Percentiles rank a stretch among this genome's conserved stretches.
These are phyloP conservation scores for Tachysurus fulvidraco DNA, from an alignment of 2,113 vertebrate species.

Conservation along the genomic window DNA sequence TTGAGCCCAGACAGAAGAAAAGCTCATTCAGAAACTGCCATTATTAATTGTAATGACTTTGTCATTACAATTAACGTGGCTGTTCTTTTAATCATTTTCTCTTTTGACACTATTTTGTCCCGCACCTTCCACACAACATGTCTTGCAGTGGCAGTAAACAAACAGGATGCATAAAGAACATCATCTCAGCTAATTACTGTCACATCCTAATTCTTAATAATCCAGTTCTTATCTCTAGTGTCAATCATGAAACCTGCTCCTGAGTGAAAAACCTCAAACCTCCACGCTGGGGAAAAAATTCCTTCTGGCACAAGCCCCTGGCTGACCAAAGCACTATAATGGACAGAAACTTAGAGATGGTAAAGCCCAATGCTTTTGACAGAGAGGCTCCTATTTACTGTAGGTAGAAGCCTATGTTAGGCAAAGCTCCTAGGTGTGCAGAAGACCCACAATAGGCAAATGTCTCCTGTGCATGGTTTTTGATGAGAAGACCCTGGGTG, in stretches of 20 bases:
- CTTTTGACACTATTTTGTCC: not conserved
- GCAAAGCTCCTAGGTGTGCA: not conserved
- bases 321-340: not conserved
- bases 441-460: too few species aligned
- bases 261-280: not conserved
- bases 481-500: not conserved
- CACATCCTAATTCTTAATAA: not conserved
- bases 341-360: not conserved
- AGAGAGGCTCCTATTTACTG: too few species aligned
- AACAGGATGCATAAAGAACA: not conserved
- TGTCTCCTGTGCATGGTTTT: not conserved
- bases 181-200: not conserved
- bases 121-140: slow-evolving; percentile 5
- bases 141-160: not conserved
- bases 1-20: not conserved
- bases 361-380: not conserved
- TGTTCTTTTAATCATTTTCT: not conserved
- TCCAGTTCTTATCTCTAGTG: not conserved
- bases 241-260: not conserved
- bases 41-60: not conserved
- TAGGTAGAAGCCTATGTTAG: not conserved
- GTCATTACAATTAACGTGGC: not conserved
- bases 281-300: not conserved
- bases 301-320: not conserved
- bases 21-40: not conserved